Evolutionary conservation across 1,140 invertebrate genomes (phyloP).

Genomic region (Plutomurus gul): DNA sequence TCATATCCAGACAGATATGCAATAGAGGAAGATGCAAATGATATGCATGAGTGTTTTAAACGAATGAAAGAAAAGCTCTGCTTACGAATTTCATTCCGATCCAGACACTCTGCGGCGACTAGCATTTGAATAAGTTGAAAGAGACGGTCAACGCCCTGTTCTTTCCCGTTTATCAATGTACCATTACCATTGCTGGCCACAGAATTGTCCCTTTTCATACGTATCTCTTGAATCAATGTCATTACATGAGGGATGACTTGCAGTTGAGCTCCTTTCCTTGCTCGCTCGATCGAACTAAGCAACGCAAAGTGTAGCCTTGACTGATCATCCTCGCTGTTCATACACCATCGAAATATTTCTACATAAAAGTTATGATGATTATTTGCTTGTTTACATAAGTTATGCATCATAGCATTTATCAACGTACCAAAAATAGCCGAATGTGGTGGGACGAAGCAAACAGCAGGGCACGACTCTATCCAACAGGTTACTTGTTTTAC

Average conservation of each 20-base stretch:
- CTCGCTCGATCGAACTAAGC: constrained; percentile 40
- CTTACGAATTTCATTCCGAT: constrained; percentile 52
- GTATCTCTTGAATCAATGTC: constrained; percentile 47
- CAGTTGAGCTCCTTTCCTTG: constrained; percentile 41
- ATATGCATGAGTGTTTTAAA: not conserved
- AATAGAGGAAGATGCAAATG: not conserved
- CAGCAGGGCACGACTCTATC: constrained; percentile 45
- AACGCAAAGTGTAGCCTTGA: constrained; percentile 46
- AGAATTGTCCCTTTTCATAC: constrained; percentile 13
- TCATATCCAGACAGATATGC: not conserved
- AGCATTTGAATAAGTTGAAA: constrained; percentile 51
- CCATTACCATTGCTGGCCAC: not conserved
- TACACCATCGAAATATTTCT: constrained; percentile 49
- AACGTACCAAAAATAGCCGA: constrained; percentile 50
- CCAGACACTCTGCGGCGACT: constrained; percentile 43
- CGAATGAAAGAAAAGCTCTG: not conserved
- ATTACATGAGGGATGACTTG: constrained; percentile 50
- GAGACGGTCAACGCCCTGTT: constrained; percentile 31
- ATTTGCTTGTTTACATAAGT: not conserved
- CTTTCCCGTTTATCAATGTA: not conserved
- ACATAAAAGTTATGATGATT: not conserved
- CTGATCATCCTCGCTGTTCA: constrained; percentile 41
- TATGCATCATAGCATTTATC: not conserved
- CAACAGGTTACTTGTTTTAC: constrained; percentile 39
- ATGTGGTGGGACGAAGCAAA: constrained; percentile 50